Conservation (phyloP, 2,888 invertebrate species). For the Tineola bisselliella region DNA sequence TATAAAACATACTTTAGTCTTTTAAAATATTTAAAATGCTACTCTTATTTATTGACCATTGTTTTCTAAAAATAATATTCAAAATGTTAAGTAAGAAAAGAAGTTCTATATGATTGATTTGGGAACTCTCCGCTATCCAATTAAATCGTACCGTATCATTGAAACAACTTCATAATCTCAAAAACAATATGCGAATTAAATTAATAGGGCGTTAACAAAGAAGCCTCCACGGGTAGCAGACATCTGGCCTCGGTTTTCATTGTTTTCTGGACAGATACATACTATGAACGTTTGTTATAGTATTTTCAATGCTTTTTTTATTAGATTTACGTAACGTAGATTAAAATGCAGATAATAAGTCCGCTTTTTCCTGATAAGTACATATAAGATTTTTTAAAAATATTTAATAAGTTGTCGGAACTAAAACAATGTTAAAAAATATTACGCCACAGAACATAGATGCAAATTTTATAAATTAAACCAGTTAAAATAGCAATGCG, state of each 20-base stretch:
- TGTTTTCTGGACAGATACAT: not conserved
- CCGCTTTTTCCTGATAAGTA: no score
- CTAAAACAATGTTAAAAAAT: no score
- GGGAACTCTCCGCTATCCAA: not conserved
- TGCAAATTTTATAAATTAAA: no score
- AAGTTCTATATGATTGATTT: not conserved
- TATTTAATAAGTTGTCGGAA: no score
- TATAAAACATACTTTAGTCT: no score
- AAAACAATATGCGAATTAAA: conserved; percentile 7
- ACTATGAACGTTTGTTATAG: not conserved
- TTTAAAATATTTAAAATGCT: no score
- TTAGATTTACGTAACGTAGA: no score
- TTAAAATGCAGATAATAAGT: no score
- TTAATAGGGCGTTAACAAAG: conserved; percentile 8
- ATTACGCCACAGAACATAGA: no score
- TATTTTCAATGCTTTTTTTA: no score
- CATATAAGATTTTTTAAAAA: no score
- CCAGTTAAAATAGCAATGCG: no score
- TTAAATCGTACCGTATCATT: not conserved
- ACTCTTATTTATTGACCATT: not conserved
- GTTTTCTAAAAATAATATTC: not conserved
- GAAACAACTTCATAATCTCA: conserved; percentile 4
- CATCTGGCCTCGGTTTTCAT: not conserved
- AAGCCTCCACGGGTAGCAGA: not conserved
- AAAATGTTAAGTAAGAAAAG: not conserved